Conservation (phyloP, 2,888 invertebrate genomes). For the Punctoribates punctum region DNA sequence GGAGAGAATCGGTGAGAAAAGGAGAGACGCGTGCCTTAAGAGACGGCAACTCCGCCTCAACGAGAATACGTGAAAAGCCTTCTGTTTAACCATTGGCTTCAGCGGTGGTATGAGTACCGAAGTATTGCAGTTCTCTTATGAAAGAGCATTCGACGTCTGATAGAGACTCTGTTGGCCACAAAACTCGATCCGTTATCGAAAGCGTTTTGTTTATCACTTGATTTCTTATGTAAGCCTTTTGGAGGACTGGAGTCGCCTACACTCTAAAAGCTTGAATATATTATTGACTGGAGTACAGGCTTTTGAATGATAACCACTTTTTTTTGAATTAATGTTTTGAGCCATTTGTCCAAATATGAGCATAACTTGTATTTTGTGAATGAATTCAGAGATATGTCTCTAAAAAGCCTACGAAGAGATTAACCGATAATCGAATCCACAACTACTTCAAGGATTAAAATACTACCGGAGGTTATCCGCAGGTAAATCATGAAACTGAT, state of each 20-base stretch:
- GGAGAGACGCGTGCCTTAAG: slow-evolving; percentile 27
- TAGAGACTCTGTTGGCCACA: not conserved
- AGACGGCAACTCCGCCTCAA: slow-evolving; percentile 24
- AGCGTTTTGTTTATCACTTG: not conserved
- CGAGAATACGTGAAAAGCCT: not conserved
- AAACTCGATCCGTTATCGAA: slow-evolving; percentile 1
- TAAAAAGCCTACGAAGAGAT: not conserved
- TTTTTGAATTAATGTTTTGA: not conserved
- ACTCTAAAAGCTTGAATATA: not conserved
- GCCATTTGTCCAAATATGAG: slow-evolving; percentile 31
- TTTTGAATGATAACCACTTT: slow-evolving; percentile 26
- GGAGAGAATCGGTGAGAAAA: slow-evolving; percentile 4
- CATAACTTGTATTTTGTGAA: slow-evolving; percentile 32
- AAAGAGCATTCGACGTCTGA: slow-evolving; percentile 3
- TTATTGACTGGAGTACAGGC: not conserved
- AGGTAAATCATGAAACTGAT: slow-evolving; percentile 27
- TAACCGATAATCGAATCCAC: slow-evolving; percentile 5
- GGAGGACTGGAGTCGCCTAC: not conserved
- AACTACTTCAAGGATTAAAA: slow-evolving; percentile 35
- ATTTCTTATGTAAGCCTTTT: slow-evolving; percentile 30
- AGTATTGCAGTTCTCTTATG: not conserved
- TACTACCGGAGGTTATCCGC: slow-evolving; percentile 15
- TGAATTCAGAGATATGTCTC: slow-evolving; percentile 1
- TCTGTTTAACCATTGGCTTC: slow-evolving; percentile 25
- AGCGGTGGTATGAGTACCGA: slow-evolving; percentile 2